Conservation (phyloP, 2,113 vertebrate genomes). For the Donacobius atricapilla region DNA sequence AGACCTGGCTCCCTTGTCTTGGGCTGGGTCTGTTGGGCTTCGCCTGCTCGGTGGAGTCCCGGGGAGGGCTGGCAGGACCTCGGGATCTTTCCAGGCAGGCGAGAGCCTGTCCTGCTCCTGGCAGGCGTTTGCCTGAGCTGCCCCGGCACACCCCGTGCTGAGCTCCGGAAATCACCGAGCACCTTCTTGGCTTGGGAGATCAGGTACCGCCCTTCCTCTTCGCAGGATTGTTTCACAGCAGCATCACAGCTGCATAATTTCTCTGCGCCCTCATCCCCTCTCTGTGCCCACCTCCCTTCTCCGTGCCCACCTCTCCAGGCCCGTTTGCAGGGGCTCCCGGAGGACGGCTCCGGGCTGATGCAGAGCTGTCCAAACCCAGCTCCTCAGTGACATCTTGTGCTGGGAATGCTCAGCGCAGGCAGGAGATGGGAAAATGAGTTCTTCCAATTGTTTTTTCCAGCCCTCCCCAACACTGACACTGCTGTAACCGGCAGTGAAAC, state of each 20-base stretch:
- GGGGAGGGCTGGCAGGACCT: background rate
- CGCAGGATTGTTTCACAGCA: background rate
- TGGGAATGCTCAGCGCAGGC: background rate
- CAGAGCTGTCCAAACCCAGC: background rate
- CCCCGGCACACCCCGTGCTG: background rate
- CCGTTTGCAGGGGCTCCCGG: fast-evolving
- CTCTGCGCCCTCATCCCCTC: background rate
- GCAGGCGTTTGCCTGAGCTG: background rate
- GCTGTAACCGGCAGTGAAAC: background rate
- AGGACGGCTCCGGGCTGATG: background rate
- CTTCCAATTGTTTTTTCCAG: background rate
- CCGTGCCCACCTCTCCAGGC: background rate
- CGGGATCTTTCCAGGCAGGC: background rate
- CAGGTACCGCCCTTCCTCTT: background rate
- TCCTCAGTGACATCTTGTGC: conserved; percentile 4
- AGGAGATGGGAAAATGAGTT: background rate
- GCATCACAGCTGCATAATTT: background rate
- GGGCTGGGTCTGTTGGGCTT: background rate
- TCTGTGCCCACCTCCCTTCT: background rate
- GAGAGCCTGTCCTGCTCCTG: background rate
- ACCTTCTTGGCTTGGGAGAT: background rate
- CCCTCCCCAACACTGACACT: background rate
- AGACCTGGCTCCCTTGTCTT: fast-evolving
- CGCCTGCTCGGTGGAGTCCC: fast-evolving
- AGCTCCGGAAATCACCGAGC: background rate